phyloP scores from a whole-genome alignment of 2,888 invertebrate genomes.

The Pachymerium ferrugineum region DNA sequence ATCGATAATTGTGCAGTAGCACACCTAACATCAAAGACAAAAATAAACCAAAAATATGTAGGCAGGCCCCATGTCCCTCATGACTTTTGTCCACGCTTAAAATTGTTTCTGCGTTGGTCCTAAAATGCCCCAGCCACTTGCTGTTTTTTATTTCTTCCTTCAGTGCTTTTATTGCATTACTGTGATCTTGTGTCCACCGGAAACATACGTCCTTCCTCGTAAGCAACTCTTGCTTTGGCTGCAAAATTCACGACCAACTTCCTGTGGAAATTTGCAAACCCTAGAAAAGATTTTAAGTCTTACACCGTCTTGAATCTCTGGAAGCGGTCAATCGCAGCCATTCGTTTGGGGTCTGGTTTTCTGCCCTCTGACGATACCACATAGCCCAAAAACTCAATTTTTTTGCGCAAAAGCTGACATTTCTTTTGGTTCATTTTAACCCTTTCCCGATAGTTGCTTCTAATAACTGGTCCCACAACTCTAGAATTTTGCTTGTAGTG shows the following conservation, averaged over 20 bases:
- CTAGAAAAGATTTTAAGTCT: background rate
- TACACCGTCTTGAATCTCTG: background rate
- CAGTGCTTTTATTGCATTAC: background rate
- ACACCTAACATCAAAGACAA: background rate
- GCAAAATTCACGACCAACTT: background rate
- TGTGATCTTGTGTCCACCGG: background rate
- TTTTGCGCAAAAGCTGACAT: background rate
- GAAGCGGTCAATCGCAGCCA: background rate
- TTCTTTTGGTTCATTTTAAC: background rate
- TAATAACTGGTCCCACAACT: background rate
- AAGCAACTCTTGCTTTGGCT: background rate
- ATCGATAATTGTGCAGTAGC: background rate
- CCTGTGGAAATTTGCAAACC: background rate
- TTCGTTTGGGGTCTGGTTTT: background rate
- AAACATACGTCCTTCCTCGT: background rate
- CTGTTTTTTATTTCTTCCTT: background rate
- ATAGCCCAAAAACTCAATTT: background rate
- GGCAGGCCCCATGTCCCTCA: slow-evolving; percentile 6
- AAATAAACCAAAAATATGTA: background rate
- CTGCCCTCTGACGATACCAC: background rate
- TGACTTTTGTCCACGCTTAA: background rate
- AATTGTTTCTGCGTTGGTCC: background rate
- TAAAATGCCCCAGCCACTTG: background rate
- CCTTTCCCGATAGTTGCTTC: background rate
- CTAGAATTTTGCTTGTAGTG: background rate